Conservation (phyloP, 2,888 invertebrate species). For the Pomacea canaliculata region DNA sequence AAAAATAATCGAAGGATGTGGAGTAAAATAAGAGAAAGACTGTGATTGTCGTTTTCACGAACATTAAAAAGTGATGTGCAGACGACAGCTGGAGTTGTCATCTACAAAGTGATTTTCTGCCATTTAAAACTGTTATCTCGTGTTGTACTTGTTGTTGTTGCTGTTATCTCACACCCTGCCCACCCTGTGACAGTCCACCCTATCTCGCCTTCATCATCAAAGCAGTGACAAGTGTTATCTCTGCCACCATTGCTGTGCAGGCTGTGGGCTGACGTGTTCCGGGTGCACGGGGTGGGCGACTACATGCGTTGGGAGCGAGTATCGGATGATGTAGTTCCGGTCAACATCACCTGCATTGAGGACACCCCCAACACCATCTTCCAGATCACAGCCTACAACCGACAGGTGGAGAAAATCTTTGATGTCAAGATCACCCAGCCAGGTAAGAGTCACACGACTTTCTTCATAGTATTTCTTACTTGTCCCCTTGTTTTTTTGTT, state of each 20-base stretch:
- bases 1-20: too few relatives aligned
- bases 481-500: background rate
- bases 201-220: too few relatives aligned
- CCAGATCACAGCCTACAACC: conserved; percentile 98
- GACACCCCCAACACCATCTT: conserved; percentile 97
- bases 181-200: too few relatives aligned
- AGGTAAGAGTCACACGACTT: conserved; percentile 75
- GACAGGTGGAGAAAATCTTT: conserved; percentile 97
- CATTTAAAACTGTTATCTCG: too few relatives aligned
- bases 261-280: conserved; percentile 98
- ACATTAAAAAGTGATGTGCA: too few relatives aligned
- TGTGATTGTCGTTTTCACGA: too few relatives aligned
- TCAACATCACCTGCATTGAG: conserved; percentile 97
- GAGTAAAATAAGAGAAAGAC: too few relatives aligned
- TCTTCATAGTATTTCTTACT: background rate
- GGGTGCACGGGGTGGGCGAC: conserved; percentile 88
- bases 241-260: conserved; percentile 68
- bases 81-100: too few relatives aligned
- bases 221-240: too few relatives aligned
- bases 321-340: conserved; percentile 97
- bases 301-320: conserved; percentile 88
- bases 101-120: too few relatives aligned
- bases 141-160: too few relatives aligned
- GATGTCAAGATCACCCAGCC: conserved; percentile 97
- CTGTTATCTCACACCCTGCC: too few relatives aligned